Evolutionary conservation across 92 coral and sea anemone genomes (phyloP), one percentile per base, ranked within the genome.

Genomic region (Micromussa lordhowensis): DNA sequence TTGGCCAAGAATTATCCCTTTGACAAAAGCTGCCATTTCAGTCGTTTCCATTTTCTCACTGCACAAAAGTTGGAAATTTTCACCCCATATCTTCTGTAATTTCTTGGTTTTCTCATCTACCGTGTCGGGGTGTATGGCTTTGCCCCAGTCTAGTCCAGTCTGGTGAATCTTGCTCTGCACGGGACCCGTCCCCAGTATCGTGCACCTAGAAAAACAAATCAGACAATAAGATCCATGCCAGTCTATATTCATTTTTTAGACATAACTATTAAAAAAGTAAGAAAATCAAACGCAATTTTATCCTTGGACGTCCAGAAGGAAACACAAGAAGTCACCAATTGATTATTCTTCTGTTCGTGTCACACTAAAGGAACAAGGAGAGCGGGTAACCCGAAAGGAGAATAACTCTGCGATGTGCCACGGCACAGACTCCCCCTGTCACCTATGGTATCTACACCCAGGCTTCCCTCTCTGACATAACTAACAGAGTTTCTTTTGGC

Each of bases 21-120:
- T 80, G 34, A 80, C 58, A 61, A 61, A 16, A 1, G 55, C 32
- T 26, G 73, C 84, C 24, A 80, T 35, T 48, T 61, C 84, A 55
- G 3, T 61, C 29, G 72, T 7, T 59, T 80, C 53, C 73, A 66
- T 55, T 55, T 55, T 55, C 61, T 55, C 22, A 2, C 61, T 3
- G 61, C 61, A 16, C 5, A 15, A 13, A 7, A 7, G 13, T 8
- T 7, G 51, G 12, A 44, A 8, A 44, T 44, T 44, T 44, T 44
- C 51, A 44, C 51, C 13, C 51, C 51, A 44, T 8, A 44, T 40
- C 38, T 58, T 38, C 30, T 16, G 3, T 53, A 80, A 8, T 17
- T 58, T 68, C 64, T 22, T 68, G 11, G 83, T 80, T 64, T 80
- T 80, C 44, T 80, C 54, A 21, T 80, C 83, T 24, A 55, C 71